Conservation (phyloP, 2,113 vertebrate genomes). For the Neomonachus schauinslandi region DNA sequence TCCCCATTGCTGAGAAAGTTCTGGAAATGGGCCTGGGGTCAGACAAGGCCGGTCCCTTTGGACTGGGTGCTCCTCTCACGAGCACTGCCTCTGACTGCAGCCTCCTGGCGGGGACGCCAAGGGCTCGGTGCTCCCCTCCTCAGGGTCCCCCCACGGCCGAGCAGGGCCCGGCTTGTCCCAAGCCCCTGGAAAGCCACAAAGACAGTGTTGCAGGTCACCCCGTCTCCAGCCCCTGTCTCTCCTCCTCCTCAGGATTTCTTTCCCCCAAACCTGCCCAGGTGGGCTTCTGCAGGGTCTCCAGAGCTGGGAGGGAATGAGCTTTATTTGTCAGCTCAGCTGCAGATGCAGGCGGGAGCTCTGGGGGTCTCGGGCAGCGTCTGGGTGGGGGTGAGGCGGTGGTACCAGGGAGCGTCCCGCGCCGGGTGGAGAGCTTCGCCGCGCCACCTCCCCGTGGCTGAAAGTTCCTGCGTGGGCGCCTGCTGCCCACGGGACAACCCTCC, state of each 20-base stretch:
- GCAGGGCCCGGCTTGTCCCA: not conserved
- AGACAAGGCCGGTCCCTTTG: not conserved
- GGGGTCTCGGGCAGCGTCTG: not conserved
- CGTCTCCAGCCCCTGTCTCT: not conserved
- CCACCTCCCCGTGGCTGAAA: not conserved
- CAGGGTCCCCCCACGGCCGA: not conserved
- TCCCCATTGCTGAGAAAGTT: not conserved
- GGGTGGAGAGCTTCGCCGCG: fast-evolving
- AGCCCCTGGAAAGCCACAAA: not conserved
- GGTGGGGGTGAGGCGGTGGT: not conserved
- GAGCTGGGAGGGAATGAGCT: not conserved
- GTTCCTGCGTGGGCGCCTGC: not conserved
- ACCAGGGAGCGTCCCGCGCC: not conserved
- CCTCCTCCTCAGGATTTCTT: not conserved
- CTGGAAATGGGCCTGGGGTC: not conserved
- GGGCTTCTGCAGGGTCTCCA: not conserved
- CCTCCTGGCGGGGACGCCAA: not conserved
- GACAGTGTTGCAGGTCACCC: not conserved
- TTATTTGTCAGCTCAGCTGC: not conserved
- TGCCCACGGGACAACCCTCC: not conserved
- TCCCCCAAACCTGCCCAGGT: not conserved
- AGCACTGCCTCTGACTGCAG: not conserved
- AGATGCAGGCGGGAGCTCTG: not conserved
- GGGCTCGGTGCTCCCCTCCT: not conserved
- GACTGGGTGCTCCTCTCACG: not conserved